phyloP scores from a whole-genome alignment of 2,113 vertebrate species.

The Corythoichthys haematopterus region DNA sequence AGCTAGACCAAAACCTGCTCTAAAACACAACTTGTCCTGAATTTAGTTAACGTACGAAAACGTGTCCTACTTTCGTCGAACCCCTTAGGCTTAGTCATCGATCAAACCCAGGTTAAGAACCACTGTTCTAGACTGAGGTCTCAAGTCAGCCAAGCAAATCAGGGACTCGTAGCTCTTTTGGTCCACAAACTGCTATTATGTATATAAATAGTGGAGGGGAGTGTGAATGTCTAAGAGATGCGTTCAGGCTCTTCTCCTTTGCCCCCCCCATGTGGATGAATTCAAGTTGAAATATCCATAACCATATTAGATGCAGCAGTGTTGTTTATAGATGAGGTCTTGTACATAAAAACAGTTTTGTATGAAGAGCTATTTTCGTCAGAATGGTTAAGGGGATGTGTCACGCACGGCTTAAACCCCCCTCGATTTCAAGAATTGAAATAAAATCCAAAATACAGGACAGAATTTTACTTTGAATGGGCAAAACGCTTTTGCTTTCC shows the following conservation, averaged over 20 bases:
- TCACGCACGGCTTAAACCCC: slow-evolving; percentile 57
- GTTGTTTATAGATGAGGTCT: slow-evolving; percentile 75
- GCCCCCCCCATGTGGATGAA: slow-evolving; percentile 38
- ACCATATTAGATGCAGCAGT: slow-evolving; percentile 54
- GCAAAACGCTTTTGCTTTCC: slow-evolving; percentile 56
- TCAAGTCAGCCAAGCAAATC: slow-evolving; percentile 72
- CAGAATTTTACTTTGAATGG: slow-evolving; percentile 62
- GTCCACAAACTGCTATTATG: slow-evolving; percentile 66
- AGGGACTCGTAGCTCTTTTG: slow-evolving; percentile 73
- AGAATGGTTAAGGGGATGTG: slow-evolving; percentile 82
- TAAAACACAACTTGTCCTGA: too few relatives aligned
- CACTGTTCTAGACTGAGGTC: slow-evolving; percentile 3
- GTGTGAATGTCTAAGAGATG: slow-evolving; percentile 52
- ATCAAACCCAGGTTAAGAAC: too few relatives aligned
- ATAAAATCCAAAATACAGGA: slow-evolving; percentile 58
- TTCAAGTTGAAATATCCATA: slow-evolving; percentile 44
- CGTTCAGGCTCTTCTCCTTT: slow-evolving; percentile 45
- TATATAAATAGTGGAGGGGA: slow-evolving; percentile 61
- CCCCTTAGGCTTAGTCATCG: too few relatives aligned
- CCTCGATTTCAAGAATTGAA: slow-evolving; percentile 68
- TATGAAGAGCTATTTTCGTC: slow-evolving; percentile 99
- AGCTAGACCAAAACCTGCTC: too few relatives aligned
- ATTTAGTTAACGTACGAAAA: too few relatives aligned
- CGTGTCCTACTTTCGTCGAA: too few relatives aligned
- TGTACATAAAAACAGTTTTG: slow-evolving; percentile 98